Conservation (phyloP, 37 sponge, comb jelly and placozoan genomes). For the Cladorhizidae sp. region DNA sequence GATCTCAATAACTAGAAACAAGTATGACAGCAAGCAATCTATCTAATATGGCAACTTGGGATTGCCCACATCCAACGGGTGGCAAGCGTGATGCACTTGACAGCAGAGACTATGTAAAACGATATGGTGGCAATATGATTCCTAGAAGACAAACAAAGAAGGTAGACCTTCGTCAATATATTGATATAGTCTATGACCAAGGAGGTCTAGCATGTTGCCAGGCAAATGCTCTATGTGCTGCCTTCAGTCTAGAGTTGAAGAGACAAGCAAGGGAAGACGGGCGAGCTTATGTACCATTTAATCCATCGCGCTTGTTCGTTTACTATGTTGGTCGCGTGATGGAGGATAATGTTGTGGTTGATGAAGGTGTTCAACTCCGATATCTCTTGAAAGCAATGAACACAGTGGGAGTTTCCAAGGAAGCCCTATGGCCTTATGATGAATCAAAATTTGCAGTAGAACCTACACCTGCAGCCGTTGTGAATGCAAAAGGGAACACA, state of each 20-base stretch:
- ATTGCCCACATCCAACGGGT: not conserved
- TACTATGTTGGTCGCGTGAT: conserved; percentile 3
- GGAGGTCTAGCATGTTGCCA: conserved; percentile 4
- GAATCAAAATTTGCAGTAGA: not conserved
- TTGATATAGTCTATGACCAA: conserved; percentile 4
- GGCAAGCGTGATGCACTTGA: not conserved
- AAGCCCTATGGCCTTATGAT: conserved; percentile 6
- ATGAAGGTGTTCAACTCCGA: conserved; percentile 13
- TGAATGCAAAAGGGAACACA: not conserved
- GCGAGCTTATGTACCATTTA: not conserved
- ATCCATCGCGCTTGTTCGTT: conserved; percentile 22
- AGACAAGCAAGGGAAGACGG: not conserved
- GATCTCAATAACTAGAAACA: too few species aligned
- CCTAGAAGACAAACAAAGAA: not conserved
- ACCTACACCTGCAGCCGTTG: not conserved
- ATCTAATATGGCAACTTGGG: too few species aligned
- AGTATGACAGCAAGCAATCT: too few species aligned
- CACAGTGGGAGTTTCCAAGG: conserved; percentile 12
- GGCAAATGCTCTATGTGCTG: conserved; percentile 22
- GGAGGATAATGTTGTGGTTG: not conserved
- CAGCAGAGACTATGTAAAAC: not conserved
- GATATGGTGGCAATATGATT: not conserved
- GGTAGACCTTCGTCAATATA: conserved; percentile 15
- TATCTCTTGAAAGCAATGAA: not conserved
- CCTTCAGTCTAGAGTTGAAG: conserved; percentile 8